phyloP scores from a whole-genome alignment of 2,113 vertebrate genomes.

The Caranx melampygus region DNA sequence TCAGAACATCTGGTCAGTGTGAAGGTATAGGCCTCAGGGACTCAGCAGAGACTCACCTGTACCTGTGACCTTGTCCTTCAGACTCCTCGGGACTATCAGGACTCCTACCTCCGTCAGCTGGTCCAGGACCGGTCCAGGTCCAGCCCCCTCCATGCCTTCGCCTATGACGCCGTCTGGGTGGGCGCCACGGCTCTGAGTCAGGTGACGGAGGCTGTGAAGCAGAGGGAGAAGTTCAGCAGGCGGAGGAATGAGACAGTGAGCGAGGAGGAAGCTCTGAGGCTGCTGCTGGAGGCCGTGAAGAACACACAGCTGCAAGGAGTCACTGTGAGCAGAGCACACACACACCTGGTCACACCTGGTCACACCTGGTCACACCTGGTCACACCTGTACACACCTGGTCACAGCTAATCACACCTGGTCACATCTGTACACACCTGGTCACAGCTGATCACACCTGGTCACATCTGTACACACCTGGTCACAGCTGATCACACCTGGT shows the following conservation, averaged over 20 bases:
- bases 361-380: too few species aligned
- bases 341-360: not conserved
- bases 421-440: too few species aligned
- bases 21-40: too few species aligned
- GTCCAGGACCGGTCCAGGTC: conserved; percentile 79
- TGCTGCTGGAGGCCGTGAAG: conserved; percentile 90
- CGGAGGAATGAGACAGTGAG: conserved; percentile 87
- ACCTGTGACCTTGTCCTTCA: conserved; percentile 56
- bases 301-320: conserved; percentile 92
- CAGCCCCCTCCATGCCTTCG: conserved; percentile 90
- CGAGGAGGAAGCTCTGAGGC: conserved; percentile 84
- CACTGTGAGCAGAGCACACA: conserved; percentile 84
- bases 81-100: conserved; percentile 92
- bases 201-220: conserved; percentile 86
- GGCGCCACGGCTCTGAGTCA: conserved; percentile 88
- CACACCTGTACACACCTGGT: too few species aligned
- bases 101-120: conserved; percentile 86
- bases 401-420: too few species aligned
- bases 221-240: conserved; percentile 82
- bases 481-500: too few species aligned
- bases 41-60: not conserved
- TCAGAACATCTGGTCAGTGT: conserved; percentile 64
- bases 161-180: conserved; percentile 95
- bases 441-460: too few species aligned
- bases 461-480: too few species aligned